A percentile compares a stretch with the other conserved stretches of the same genome.
Evolutionary conservation across 1,140 invertebrate genomes (phyloP).

Genomic region (Orius insidiosus): DNA sequence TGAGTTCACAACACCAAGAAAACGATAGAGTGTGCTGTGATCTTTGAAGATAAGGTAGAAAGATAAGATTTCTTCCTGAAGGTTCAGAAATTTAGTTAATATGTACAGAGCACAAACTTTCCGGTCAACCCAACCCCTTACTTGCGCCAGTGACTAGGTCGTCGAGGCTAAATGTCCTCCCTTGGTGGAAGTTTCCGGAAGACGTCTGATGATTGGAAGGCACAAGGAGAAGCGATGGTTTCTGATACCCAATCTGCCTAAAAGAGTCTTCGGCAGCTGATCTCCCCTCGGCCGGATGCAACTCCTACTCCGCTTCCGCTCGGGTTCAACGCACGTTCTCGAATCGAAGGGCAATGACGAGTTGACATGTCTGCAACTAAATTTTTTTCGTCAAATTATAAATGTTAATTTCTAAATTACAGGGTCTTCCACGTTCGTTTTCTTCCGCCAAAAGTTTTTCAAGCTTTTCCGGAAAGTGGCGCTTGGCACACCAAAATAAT

Average conservation of each 20-base stretch:
- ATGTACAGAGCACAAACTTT: not conserved
- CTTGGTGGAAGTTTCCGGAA: constrained; percentile 22
- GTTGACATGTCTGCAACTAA: constrained; percentile 3
- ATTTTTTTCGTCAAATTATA: not conserved
- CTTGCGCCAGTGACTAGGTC: constrained; percentile 58
- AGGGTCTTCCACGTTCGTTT: constrained; percentile 39
- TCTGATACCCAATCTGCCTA: constrained; percentile 58
- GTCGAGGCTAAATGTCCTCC: constrained; percentile 60
- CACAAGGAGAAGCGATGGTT: constrained; percentile 52
- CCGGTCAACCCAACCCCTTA: constrained; percentile 28
- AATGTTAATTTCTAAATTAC: too few relatives aligned
- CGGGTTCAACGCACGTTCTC: constrained; percentile 2
- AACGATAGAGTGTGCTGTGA: not conserved
- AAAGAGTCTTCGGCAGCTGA: constrained; percentile 32
- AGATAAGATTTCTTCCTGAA: constrained; percentile 7
- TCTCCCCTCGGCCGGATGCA: constrained; percentile 6
- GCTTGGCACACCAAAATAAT: constrained; percentile 57
- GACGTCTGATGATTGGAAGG: constrained; percentile 35
- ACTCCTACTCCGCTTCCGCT: not conserved
- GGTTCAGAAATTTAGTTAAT: constrained; percentile 1
- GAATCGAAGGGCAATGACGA: constrained; percentile 3
- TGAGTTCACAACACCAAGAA: too few relatives aligned
- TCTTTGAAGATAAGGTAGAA: constrained; percentile 15
- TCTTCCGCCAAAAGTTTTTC: constrained; percentile 65
- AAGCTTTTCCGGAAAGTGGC: constrained; percentile 66